Evolutionary conservation across 2,888 invertebrate genomes (phyloP).

Genomic region (Junonia oenone): DNA sequence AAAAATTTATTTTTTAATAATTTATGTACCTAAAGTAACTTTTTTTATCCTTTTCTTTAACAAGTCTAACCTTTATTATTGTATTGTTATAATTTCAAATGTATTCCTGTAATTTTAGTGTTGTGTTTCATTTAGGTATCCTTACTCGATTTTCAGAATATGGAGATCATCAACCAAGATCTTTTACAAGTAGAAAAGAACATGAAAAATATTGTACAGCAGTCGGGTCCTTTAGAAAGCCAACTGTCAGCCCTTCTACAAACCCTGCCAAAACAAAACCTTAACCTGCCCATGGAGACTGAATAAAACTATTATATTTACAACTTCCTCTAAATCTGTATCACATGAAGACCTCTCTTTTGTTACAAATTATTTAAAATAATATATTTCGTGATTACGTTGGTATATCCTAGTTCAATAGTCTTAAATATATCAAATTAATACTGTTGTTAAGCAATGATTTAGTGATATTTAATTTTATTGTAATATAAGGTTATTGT

Average conservation of each 20-base stretch:
- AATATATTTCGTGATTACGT: not conserved
- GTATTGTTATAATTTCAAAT: too few relatives aligned
- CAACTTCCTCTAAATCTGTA: too few relatives aligned
- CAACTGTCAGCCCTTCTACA: slow-evolving; percentile 54
- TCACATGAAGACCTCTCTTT: not conserved
- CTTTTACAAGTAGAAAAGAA: slow-evolving; percentile 62
- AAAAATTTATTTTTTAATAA: too few relatives aligned
- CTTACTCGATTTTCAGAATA: slow-evolving; percentile 52
- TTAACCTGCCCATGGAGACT: slow-evolving; percentile 52
- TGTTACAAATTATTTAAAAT: not conserved
- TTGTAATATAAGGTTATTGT: not conserved
- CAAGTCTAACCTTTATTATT: too few relatives aligned
- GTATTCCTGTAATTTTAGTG: too few relatives aligned
- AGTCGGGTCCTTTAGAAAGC: slow-evolving; percentile 59
- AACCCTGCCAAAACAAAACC: slow-evolving; percentile 52
- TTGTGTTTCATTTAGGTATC: too few relatives aligned
- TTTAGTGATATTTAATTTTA: not conserved
- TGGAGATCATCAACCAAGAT: slow-evolving; percentile 66
- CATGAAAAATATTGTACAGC: slow-evolving; percentile 48
- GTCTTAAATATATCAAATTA: not conserved
- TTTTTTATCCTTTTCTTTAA: too few relatives aligned
- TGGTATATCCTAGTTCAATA: not conserved
- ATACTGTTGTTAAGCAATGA: not conserved
- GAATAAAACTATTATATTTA: slow-evolving; percentile 36
- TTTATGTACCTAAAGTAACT: too few relatives aligned